Evolutionary conservation across 92 coral and sea anemone species (phyloP).

Genomic region (Porites lobata): DNA sequence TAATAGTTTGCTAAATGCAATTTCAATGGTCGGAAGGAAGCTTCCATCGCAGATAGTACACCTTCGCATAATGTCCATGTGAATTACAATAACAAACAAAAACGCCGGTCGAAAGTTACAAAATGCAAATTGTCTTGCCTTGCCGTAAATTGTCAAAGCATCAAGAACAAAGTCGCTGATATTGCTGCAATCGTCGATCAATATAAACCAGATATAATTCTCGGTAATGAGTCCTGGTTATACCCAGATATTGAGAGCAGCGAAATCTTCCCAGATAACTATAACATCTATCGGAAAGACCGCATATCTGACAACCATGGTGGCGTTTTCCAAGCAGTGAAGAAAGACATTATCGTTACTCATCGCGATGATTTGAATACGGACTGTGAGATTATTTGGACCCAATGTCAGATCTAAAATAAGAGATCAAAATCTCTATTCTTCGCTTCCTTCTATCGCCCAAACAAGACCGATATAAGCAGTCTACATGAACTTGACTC

Average conservation of each 20-base stretch:
- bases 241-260: constrained; percentile 35
- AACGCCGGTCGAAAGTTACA: constrained; percentile 8
- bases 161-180: constrained; percentile 61
- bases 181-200: constrained; percentile 39
- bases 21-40: not conserved
- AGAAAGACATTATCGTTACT: constrained; percentile 45
- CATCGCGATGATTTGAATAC: constrained; percentile 54
- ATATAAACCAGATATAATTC: constrained; percentile 48
- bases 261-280: constrained; percentile 51
- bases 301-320: constrained; percentile 36
- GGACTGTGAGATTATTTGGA: constrained; percentile 64
- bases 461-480: too few species aligned
- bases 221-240: constrained; percentile 64
- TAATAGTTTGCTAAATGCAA: too few species aligned
- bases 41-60: constrained; percentile 12
- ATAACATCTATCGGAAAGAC: constrained; percentile 55
- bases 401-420: not conserved
- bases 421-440: too few species aligned
- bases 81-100: constrained; percentile 18
- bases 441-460: too few species aligned
- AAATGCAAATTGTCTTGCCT: constrained; percentile 46
- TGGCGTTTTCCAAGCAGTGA: constrained; percentile 57
- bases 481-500: too few species aligned
- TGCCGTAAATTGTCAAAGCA: constrained; percentile 43
- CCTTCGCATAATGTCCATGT: constrained; percentile 24